Conservation (phyloP, 1,140 invertebrate genomes). For the Diuraphis noxia region DNA sequence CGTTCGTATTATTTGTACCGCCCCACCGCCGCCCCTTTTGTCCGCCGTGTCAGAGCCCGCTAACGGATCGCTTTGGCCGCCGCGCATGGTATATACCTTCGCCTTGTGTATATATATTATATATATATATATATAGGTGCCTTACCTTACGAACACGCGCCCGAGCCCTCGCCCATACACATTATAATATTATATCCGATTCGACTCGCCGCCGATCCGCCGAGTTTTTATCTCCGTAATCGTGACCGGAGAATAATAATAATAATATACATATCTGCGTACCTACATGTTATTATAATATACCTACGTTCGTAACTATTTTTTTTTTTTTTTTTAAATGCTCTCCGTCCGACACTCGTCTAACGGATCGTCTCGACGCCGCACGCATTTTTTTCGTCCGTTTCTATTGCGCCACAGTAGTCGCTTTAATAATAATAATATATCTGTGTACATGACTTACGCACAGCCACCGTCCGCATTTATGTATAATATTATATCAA, state of each 20-base stretch:
- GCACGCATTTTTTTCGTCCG: background rate
- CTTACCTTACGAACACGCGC: background rate
- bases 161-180: background rate
- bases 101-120: background rate
- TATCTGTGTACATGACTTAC: background rate
- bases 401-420: background rate
- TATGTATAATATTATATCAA: slow-evolving; percentile 5
- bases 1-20: slow-evolving; percentile 33
- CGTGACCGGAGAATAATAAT: slow-evolving; percentile 52
- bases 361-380: slow-evolving; percentile 29
- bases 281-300: background rate
- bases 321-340: slow-evolving; percentile 40
- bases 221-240: slow-evolving; percentile 43
- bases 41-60: slow-evolving; percentile 3
- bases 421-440: background rate
- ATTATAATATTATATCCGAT: slow-evolving; percentile 43
- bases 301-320: background rate
- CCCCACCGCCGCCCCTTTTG: background rate
- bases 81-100: background rate
- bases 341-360: slow-evolving; percentile 29
- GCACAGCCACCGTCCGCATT: background rate
- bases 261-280: slow-evolving; percentile 17
- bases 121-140: too few species aligned
- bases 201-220: slow-evolving; percentile 41
- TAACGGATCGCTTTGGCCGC: slow-evolving; percentile 38